Evolutionary conservation across 2,888 invertebrate genomes (phyloP), one percentile per base, ranked within the genome.

Genomic region (Agonopterix subpropinquella): DNA sequence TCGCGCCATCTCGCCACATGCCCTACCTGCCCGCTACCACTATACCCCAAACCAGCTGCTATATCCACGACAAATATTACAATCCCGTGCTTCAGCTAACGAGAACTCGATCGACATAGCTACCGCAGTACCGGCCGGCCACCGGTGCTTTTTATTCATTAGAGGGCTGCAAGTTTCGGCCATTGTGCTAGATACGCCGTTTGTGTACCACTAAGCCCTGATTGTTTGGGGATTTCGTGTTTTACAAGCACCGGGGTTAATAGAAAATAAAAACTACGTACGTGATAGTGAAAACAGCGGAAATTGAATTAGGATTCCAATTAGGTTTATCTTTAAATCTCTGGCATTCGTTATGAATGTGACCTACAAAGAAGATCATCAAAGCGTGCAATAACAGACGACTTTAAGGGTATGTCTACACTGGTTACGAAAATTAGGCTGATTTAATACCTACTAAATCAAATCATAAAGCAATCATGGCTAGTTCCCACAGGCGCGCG

Each of bases 1-100:
- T 88, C 88, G 84, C 79, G 59, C 80, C 78, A 88, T 88, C 87
- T 86, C 80, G 80, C 88, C 87, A 85, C 86, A 88, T 86, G 84
- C 83, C 84, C 87, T 85, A 88, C 87, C 87, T 87, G 85, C 76
- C 85, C 70, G 67, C 65, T 84, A 86, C 85, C 78, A 85, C 62
- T 75, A 54, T 61, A 67, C 64, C 66, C 68, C 57, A 64, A 75
- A 76, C 70, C 70, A 61, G 56, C 67, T 56, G 65, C 58, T 64
- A 61, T 11, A 11, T 42, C 39, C 39, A 11, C 42, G 42, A 11
- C 13, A 13, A 42, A 11, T 11, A 8, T 53, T 48, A 36, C 41
- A 60, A 58, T 66, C 61, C 65, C 62, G 55, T 64, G 57, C 57
- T 57, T 53, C 50, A 61, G 64, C 51, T 50, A 53, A 49, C 61